A percentile compares a stretch with the other conserved stretches of the same genome.
Conservation (phyloP, 2,888 invertebrate genomes). For the Rosalia funebris region DNA sequence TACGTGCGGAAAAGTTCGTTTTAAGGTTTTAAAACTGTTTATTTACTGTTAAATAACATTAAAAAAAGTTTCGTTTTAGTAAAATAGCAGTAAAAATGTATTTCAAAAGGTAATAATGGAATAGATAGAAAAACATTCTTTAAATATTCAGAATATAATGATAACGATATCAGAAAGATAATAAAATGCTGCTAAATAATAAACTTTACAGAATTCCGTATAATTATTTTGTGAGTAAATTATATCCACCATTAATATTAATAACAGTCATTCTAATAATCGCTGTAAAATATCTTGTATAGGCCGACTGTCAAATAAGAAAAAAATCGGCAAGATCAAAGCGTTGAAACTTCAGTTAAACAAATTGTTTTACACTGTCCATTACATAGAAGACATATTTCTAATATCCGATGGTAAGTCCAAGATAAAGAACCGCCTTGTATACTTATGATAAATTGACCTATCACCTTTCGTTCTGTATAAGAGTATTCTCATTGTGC, state of each 20-base stretch:
- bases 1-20: too few species aligned
- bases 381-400: slow-evolving; percentile 17
- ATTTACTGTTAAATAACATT: too few species aligned
- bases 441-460: slow-evolving; percentile 6
- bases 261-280: not conserved
- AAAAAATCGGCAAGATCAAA: slow-evolving; percentile 12
- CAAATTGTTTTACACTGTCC: slow-evolving; percentile 15
- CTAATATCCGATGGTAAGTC: not conserved
- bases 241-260: not conserved
- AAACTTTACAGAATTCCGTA: too few species aligned
- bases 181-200: too few species aligned
- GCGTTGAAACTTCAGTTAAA: not conserved
- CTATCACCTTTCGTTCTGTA: slow-evolving; percentile 9
- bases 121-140: too few species aligned
- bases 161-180: too few species aligned
- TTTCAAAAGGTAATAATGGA: too few species aligned
- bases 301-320: not conserved
- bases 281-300: not conserved
- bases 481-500: slow-evolving; percentile 9
- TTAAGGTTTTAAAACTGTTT: too few species aligned
- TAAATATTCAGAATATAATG: too few species aligned
- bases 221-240: too few species aligned
- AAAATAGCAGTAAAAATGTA: too few species aligned
- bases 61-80: too few species aligned
- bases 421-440: slow-evolving; percentile 15